Percentiles rank a stretch among this genome's conserved stretches.
These are phyloP conservation scores for Zophobas atratus DNA, from an alignment of 1,140 invertebrate genomes.

Conservation along the genomic window DNA sequence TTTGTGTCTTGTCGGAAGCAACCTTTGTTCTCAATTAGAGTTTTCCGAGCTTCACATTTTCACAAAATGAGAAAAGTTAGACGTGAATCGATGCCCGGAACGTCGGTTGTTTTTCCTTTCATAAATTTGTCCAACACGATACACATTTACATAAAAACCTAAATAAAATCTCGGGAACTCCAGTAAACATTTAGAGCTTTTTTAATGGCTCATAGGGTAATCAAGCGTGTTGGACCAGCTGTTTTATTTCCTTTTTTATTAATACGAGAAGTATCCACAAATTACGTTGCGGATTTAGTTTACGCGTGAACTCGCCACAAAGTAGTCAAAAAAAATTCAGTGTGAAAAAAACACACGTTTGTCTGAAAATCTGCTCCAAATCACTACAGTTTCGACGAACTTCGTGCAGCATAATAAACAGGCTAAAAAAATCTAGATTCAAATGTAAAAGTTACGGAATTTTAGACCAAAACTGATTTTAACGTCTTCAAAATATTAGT, in stretches of 20 bases:
- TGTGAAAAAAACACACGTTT: too few relatives aligned
- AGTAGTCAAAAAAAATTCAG: too few relatives aligned
- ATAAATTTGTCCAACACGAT: conserved; percentile 20
- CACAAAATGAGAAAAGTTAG: conserved; percentile 3
- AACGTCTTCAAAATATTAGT: too few relatives aligned
- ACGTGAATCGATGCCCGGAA: background rate
- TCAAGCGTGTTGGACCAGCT: background rate
- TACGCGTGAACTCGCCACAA: too few relatives aligned
- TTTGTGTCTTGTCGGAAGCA: background rate
- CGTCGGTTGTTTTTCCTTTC: background rate
- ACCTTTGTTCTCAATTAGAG: conserved; percentile 20
- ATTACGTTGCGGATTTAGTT: background rate
- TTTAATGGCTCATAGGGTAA: conserved; percentile 29
- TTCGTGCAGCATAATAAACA: too few relatives aligned
- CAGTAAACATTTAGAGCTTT: conserved; percentile 12
- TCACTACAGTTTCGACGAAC: too few relatives aligned
- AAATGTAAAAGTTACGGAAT: too few relatives aligned
- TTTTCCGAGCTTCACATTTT: background rate
- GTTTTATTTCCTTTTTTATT: conserved; percentile 15
- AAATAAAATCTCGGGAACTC: conserved; percentile 15
- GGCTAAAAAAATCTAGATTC: too few relatives aligned
- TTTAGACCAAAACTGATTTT: too few relatives aligned
- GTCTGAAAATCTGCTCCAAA: too few relatives aligned
- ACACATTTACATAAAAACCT: conserved; percentile 14
- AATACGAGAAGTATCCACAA: conserved; percentile 1